phyloP scores from a whole-genome alignment of 2,888 invertebrate species.

The Criorhina ranunculi region DNA sequence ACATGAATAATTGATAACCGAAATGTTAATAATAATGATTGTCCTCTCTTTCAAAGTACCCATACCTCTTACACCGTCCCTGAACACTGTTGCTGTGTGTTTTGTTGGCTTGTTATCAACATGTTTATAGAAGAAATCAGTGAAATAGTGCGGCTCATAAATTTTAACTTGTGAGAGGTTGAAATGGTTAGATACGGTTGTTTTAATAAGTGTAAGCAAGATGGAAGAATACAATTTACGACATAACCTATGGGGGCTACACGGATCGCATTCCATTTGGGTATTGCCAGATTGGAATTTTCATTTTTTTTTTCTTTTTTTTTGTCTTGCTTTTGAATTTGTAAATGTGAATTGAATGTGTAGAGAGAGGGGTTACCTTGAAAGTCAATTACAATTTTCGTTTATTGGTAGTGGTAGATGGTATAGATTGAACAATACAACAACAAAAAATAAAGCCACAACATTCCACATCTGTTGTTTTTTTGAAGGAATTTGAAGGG shows the following conservation, averaged over 20 bases:
- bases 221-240: slow-evolving; percentile 66
- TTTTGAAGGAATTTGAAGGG: slow-evolving; percentile 66
- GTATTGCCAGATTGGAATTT: slow-evolving; percentile 58
- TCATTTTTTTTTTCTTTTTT: not conserved
- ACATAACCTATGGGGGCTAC: slow-evolving; percentile 75
- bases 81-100: slow-evolving; percentile 3
- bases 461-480: slow-evolving; percentile 75
- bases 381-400: slow-evolving; percentile 66
- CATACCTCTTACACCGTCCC: too few species aligned
- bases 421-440: slow-evolving; percentile 38
- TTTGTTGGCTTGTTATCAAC: slow-evolving; percentile 66
- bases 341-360: slow-evolving; percentile 42
- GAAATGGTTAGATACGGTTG: slow-evolving; percentile 31
- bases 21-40: slow-evolving; percentile 40
- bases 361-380: slow-evolving; percentile 69
- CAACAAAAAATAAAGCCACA: slow-evolving; percentile 51
- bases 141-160: slow-evolving; percentile 67
- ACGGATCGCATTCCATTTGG: slow-evolving; percentile 66
- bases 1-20: slow-evolving; percentile 71
- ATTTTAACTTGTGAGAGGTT: slow-evolving; percentile 43
- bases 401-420: slow-evolving; percentile 34
- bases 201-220: slow-evolving; percentile 27
- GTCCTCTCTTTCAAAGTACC: slow-evolving; percentile 34
- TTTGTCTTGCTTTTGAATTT: slow-evolving; percentile 44
- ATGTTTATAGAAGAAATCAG: slow-evolving; percentile 74